Conservation (phyloP, 2,888 invertebrate genomes). For the Coelopa pilipes region DNA sequence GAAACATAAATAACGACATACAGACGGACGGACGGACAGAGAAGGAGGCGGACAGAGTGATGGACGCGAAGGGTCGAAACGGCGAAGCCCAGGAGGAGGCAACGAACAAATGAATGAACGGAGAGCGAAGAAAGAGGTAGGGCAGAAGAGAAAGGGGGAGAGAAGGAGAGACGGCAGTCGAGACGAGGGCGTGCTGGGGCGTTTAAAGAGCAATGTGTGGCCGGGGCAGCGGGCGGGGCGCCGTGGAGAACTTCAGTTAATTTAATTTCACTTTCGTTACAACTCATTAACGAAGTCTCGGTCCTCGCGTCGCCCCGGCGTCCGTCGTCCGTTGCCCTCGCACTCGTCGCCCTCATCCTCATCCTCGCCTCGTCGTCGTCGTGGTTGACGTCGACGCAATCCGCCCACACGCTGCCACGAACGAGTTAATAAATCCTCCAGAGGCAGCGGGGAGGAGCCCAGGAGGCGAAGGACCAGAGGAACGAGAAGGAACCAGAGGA, state of each 20-base stretch:
- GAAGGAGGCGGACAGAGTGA: too few species aligned
- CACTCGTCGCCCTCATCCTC: background rate
- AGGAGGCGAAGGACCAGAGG: background rate
- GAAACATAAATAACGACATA: constrained; percentile 6
- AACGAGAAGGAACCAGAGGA: too few species aligned
- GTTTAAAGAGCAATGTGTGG: constrained; percentile 9
- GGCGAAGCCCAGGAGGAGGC: too few species aligned
- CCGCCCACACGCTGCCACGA: constrained; percentile 21
- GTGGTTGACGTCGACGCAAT: background rate
- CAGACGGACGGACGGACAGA: background rate
- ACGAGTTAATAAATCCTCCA: constrained; percentile 34
- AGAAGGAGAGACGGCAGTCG: background rate
- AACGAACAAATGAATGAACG: too few species aligned
- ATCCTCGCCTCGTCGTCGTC: background rate
- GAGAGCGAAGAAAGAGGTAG: too few species aligned
- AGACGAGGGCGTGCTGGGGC: constrained; percentile 19
- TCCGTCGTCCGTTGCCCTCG: background rate
- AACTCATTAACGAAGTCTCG: constrained; percentile 41
- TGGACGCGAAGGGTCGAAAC: too few species aligned
- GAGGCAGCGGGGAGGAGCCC: background rate
- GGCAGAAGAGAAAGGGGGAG: background rate
- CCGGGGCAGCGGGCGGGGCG: background rate
- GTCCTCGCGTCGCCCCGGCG: constrained; percentile 3
- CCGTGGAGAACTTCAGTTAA: constrained; percentile 32
- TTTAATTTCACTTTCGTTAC: constrained; percentile 44